Percentiles rank a stretch among this genome's conserved stretches.
Conservation (phyloP, 1,140 invertebrate genomes). For the Euura lappo region DNA sequence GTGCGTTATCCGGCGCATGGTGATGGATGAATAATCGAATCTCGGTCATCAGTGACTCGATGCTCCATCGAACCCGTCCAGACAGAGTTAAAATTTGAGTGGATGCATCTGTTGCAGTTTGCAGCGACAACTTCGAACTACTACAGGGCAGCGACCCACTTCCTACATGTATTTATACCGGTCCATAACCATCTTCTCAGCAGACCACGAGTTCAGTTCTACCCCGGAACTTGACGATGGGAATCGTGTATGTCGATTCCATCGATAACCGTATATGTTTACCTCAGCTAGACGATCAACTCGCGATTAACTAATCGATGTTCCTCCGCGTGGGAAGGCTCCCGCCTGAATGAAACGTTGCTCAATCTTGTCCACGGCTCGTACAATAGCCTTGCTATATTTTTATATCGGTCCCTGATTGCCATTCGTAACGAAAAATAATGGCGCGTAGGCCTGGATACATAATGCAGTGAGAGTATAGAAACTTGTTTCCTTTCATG, state of each 20-base stretch:
- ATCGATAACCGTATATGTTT: slow-evolving; percentile 24
- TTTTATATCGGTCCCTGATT: no score
- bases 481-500: no score
- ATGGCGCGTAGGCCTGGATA: no score
- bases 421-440: no score
- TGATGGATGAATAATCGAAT: no score
- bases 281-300: background rate
- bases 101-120: no score
- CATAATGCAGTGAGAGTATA: no score
- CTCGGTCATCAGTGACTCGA: no score
- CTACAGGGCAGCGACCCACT: slow-evolving; percentile 51
- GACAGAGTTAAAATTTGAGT: no score
- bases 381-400: background rate
- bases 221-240: slow-evolving; percentile 16
- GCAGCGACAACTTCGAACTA: background rate
- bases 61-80: no score
- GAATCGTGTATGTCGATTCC: slow-evolving; percentile 5
- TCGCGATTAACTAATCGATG: slow-evolving; percentile 5
- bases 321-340: background rate
- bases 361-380: background rate
- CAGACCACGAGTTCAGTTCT: background rate
- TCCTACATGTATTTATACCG: slow-evolving; percentile 54
- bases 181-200: background rate
- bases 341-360: background rate
- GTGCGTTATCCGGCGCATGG: no score